Evolutionary conservation across 1,140 invertebrate species (phyloP).

Genomic region (Drosophila oshimai): DNA sequence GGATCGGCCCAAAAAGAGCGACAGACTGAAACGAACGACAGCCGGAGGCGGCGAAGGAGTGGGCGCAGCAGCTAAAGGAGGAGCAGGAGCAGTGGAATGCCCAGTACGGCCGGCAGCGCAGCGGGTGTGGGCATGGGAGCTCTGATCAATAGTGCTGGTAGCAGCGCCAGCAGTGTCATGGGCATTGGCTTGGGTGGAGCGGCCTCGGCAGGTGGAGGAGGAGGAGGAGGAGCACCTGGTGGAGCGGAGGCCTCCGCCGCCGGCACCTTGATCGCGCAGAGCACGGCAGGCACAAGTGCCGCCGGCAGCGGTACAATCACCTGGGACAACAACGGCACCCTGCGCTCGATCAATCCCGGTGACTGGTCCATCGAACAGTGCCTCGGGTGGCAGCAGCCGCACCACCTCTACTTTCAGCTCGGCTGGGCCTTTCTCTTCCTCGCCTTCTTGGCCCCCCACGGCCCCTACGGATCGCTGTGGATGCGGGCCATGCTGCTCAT

Average conservation of each 20-base stretch:
- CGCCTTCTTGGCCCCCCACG: conserved; percentile 91
- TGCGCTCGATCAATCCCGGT: conserved; percentile 75
- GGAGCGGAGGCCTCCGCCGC: conserved; percentile 43
- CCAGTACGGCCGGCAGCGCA: conserved; percentile 60
- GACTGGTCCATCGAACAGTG: conserved; percentile 84
- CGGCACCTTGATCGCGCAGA: conserved; percentile 61
- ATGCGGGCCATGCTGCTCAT: conserved; percentile 89
- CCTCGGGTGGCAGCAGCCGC: conserved; percentile 85
- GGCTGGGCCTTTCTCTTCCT: conserved; percentile 92
- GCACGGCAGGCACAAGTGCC: conserved; percentile 62
- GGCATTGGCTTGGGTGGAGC: conserved; percentile 38
- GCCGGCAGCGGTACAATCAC: conserved; percentile 71
- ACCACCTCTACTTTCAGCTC: conserved; percentile 92
- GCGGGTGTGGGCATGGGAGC: conserved; percentile 54
- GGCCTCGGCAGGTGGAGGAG: background rate
- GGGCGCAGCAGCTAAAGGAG: background rate
- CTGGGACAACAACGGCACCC: conserved; percentile 81
- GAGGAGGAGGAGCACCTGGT: background rate
- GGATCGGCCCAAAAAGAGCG: conserved; percentile 13
- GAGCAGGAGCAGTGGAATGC: conserved; percentile 25
- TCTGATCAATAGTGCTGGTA: conserved; percentile 58
- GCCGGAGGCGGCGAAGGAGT: background rate
- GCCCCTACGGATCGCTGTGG: conserved; percentile 90
- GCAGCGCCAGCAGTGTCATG: conserved; percentile 48
- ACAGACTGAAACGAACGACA: conserved; percentile 29